Evolutionary conservation across 2,888 invertebrate species (phyloP).

Genomic region (Zootermopsis nevadensis): DNA sequence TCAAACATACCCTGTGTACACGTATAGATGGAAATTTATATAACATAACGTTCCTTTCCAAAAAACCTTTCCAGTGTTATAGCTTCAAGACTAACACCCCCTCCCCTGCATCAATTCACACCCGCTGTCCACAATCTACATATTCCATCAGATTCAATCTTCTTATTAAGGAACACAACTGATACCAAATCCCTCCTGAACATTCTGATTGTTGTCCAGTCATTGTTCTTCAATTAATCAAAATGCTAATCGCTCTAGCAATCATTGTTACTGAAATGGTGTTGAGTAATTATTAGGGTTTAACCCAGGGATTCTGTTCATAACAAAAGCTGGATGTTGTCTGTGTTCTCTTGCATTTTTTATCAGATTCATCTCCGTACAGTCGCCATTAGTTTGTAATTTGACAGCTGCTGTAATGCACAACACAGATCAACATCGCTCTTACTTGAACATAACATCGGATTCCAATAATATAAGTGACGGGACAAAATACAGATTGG

Average conservation of each 20-base stretch:
- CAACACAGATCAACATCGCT: background rate
- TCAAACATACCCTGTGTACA: too few relatives aligned
- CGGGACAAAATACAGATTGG: background rate
- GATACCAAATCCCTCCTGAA: background rate
- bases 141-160: constrained; percentile 4
- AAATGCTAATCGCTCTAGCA: background rate
- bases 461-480: background rate
- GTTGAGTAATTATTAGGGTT: background rate
- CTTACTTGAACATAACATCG: background rate
- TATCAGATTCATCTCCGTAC: constrained; percentile 20
- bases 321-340: background rate
- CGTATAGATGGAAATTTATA: background rate
- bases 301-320: background rate
- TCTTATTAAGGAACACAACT: background rate
- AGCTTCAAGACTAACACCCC: constrained; percentile 8
- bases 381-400: background rate
- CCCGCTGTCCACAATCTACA: constrained; percentile 11
- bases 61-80: background rate
- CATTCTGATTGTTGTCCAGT: constrained; percentile 2
- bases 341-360: background rate
- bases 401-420: constrained; percentile 4
- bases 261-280: background rate
- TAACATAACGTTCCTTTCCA: background rate
- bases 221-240: constrained; percentile 32
- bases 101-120: background rate